Conservation (phyloP, 2,888 invertebrate genomes). For the Spilarctia lutea region DNA sequence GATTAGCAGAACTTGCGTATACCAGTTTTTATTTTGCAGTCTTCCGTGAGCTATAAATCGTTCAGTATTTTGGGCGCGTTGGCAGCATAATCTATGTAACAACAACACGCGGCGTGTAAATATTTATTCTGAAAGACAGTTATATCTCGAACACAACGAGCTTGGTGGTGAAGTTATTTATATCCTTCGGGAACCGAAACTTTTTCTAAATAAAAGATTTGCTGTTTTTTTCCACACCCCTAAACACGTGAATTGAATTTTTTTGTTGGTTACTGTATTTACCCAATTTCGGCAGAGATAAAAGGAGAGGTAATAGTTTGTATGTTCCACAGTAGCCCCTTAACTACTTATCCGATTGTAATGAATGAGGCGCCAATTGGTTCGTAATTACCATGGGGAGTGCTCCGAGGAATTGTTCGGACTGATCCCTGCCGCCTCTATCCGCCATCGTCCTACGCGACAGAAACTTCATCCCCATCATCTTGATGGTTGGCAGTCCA, state of each 20-base stretch:
- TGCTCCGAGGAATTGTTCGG: too few relatives aligned
- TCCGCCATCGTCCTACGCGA: too few relatives aligned
- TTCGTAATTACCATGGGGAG: too few relatives aligned
- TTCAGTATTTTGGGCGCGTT: slow-evolving; percentile 29
- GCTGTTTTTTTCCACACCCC: neutral
- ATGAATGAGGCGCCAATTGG: too few relatives aligned
- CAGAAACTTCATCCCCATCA: too few relatives aligned
- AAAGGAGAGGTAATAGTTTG: too few relatives aligned
- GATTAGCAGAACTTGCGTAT: slow-evolving; percentile 13
- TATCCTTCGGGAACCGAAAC: neutral
- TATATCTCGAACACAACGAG: neutral
- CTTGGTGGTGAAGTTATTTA: neutral
- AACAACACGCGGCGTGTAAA: slow-evolving; percentile 5
- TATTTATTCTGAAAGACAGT: slow-evolving; percentile 22
- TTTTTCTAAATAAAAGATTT: neutral
- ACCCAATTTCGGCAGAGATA: too few relatives aligned
- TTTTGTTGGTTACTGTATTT: too few relatives aligned
- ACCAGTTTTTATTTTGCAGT: slow-evolving; percentile 36
- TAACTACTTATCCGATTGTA: too few relatives aligned
- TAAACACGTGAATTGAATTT: neutral
- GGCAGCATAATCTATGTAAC: slow-evolving; percentile 15
- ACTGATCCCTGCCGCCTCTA: too few relatives aligned
- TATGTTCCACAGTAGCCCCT: too few relatives aligned
- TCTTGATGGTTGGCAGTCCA: too few relatives aligned
- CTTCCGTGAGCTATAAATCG: slow-evolving; percentile 33